Percentiles rank a stretch among this genome's conserved stretches.
Evolutionary conservation across 2,797 vertebrate genomes (phyloP).

Genomic region (Synanceia verrucosa): DNA sequence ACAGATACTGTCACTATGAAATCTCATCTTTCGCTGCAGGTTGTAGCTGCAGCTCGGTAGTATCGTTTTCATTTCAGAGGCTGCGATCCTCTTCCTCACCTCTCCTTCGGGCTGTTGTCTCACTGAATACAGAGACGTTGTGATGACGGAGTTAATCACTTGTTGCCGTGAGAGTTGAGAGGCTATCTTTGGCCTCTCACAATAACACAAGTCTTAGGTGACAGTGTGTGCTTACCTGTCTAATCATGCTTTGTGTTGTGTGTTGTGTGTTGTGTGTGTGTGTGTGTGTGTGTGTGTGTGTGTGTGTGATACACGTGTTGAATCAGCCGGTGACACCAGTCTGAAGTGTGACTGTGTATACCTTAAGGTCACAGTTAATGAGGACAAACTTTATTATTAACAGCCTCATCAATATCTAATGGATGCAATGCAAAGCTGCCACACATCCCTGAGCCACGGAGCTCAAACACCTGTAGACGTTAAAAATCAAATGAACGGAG

Average conservation of each 20-base stretch:
- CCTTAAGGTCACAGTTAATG: constrained; percentile 34
- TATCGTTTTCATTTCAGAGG: constrained; percentile 4
- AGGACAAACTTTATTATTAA: constrained; percentile 65
- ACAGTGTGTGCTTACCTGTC: constrained; percentile 24
- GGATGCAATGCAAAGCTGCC: constrained; percentile 31
- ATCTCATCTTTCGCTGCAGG: neutral
- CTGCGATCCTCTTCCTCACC: neutral
- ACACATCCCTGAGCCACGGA: neutral
- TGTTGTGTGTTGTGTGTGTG: neutral
- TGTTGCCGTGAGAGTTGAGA: constrained; percentile 14
- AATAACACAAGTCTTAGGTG: constrained; percentile 43
- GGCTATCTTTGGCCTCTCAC: neutral
- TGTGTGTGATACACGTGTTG: neutral
- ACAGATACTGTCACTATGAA: constrained; percentile 16
- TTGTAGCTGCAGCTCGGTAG: constrained; percentile 16
- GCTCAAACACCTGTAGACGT: neutral
- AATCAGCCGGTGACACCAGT: constrained; percentile 19
- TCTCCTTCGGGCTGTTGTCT: neutral
- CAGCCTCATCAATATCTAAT: constrained; percentile 52
- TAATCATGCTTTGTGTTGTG: neutral
- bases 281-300: neutral
- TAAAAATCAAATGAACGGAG: neutral
- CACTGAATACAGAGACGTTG: neutral
- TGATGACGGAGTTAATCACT: constrained; percentile 10
- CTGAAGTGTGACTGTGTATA: constrained; percentile 29